phyloP scores from a whole-genome alignment of 2,113 vertebrate species.

The Oncorhynchus nerka region DNA sequence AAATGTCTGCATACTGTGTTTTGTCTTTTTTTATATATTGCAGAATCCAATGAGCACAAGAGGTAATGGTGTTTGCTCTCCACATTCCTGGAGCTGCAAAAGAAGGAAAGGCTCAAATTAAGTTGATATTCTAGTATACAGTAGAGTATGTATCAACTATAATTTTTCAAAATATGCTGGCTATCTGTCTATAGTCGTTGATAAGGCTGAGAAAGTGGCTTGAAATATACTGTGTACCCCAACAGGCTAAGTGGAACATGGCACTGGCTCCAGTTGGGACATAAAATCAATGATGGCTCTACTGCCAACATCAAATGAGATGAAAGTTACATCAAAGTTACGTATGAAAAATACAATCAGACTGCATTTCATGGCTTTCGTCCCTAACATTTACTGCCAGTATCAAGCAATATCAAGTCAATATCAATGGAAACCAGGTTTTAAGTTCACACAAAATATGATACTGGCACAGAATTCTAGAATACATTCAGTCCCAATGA shows the following conservation, averaged over 20 bases:
- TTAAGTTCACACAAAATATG: no score
- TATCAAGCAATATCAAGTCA: no score
- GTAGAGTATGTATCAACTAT: not conserved
- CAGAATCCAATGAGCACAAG: slow-evolving; percentile 21
- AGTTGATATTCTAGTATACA: no score
- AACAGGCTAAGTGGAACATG: slow-evolving; percentile 2
- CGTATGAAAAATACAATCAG: no score
- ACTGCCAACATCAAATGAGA: not conserved
- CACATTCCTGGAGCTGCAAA: no score
- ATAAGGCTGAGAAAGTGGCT: not conserved
- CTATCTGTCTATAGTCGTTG: not conserved
- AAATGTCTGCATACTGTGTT: slow-evolving; percentile 38
- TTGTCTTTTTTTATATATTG: slow-evolving; percentile 29
- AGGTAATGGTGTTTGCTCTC: no score
- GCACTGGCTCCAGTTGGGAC: not conserved
- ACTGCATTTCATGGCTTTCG: no score
- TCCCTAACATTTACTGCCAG: no score
- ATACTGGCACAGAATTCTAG: slow-evolving; percentile 24
- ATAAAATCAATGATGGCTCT: not conserved
- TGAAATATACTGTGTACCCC: not conserved
- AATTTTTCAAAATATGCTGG: not conserved
- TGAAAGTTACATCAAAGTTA: not conserved
- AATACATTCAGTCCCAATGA: slow-evolving; percentile 22
- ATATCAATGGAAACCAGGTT: no score
- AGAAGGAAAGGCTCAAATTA: not conserved